These are phyloP conservation scores for Ommatoiulus sabulosus DNA, from an alignment of 2,888 invertebrate genomes.

Conservation along the genomic window DNA sequence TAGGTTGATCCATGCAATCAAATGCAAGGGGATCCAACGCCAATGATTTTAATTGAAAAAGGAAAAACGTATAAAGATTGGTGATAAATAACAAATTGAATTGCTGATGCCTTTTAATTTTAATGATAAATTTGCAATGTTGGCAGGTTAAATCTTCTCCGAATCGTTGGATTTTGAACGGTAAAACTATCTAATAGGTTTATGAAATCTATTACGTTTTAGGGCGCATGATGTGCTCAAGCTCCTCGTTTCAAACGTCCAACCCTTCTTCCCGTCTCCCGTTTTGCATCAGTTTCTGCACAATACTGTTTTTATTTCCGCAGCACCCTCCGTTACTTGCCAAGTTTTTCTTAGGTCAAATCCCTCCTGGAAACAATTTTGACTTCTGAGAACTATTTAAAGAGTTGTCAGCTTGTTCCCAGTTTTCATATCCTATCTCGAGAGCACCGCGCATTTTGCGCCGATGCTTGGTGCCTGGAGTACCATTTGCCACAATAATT, in stretches of 20 bases:
- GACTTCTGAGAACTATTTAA: conserved; percentile 5
- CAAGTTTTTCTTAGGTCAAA: conserved; percentile 40
- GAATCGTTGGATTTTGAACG: neutral
- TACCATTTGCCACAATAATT: neutral
- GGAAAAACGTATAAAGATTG: too few relatives aligned
- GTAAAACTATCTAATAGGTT: neutral
- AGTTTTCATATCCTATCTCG: conserved; percentile 8
- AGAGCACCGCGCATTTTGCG: neutral
- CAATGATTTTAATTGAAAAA: too few relatives aligned
- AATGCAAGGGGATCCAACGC: too few relatives aligned
- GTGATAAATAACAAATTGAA: too few relatives aligned
- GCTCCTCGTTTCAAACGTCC: neutral
- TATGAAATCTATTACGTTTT: neutral
- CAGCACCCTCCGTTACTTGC: neutral
- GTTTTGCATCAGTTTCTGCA: neutral
- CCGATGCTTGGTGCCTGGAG: neutral
- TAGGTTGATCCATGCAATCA: too few relatives aligned
- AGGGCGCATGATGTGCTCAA: neutral
- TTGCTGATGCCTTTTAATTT: too few relatives aligned
- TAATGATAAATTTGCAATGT: neutral
- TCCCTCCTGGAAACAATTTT: conserved; percentile 24
- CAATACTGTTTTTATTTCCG: neutral
- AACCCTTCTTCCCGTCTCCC: neutral
- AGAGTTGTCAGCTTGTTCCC: conserved; percentile 17
- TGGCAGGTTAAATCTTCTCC: neutral